phyloP scores from a whole-genome alignment of 1,140 invertebrate genomes.

The Anadara kagoshimensis region DNA sequence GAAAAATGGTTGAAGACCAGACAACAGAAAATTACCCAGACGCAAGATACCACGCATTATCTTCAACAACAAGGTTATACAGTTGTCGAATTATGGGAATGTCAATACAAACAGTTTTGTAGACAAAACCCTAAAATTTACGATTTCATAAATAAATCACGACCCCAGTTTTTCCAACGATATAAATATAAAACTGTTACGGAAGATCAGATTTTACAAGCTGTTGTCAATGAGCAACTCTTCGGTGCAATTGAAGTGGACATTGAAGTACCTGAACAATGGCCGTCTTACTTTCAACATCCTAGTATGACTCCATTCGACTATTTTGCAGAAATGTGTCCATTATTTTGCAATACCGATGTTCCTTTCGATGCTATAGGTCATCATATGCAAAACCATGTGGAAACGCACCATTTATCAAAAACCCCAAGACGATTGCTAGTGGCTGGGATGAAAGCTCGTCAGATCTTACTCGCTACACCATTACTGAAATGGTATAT shows the following conservation, averaged over 20 bases:
- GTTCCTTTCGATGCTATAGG: slow-evolving; percentile 34
- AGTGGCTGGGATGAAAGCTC: slow-evolving; percentile 1
- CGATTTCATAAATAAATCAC: background rate
- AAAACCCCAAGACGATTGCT: background rate
- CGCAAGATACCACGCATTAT: background rate
- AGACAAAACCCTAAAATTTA: background rate
- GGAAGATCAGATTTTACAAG: slow-evolving; percentile 7
- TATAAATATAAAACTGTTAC: slow-evolving; percentile 14
- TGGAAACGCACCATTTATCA: background rate
- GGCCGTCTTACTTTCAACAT: background rate
- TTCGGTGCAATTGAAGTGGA: slow-evolving; percentile 42
- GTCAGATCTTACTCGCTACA: slow-evolving; percentile 12
- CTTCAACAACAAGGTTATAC: slow-evolving; percentile 1
- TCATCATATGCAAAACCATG: slow-evolving; percentile 1
- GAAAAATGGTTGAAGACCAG: background rate
- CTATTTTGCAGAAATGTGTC: slow-evolving; percentile 20
- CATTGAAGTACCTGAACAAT: slow-evolving; percentile 25
- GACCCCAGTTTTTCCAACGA: slow-evolving; percentile 22
- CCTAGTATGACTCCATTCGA: background rate
- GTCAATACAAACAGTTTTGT: background rate
- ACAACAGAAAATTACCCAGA: background rate
- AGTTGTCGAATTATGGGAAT: slow-evolving; percentile 29
- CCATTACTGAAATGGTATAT: slow-evolving; percentile 17
- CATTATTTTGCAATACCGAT: slow-evolving; percentile 33
- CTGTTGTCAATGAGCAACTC: background rate